Evolutionary conservation across 37 sponge, comb jelly and placozoan genomes (phyloP).

Genomic region (Agelas oroides): DNA sequence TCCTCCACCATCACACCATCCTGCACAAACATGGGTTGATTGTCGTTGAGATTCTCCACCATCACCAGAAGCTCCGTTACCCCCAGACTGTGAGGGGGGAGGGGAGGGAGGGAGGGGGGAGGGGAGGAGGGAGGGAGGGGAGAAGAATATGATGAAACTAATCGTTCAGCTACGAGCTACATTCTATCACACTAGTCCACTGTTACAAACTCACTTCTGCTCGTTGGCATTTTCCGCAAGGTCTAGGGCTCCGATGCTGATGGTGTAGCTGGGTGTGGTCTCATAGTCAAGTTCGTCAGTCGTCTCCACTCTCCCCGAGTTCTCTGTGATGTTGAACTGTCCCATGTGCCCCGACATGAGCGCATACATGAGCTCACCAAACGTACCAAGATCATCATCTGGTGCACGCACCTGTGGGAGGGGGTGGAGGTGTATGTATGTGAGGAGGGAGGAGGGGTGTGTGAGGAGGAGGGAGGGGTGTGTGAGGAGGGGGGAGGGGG

Average conservation of each 20-base stretch:
- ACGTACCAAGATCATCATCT: slow-evolving; percentile 41
- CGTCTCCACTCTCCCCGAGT: slow-evolving; percentile 32
- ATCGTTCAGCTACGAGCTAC: too few relatives aligned
- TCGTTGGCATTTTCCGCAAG: not conserved
- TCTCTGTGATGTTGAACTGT: slow-evolving; percentile 7
- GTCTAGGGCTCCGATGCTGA: slow-evolving; percentile 30
- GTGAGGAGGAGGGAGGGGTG: too few relatives aligned
- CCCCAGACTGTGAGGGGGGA: not conserved
- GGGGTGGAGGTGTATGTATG: too few relatives aligned
- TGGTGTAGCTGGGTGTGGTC: not conserved
- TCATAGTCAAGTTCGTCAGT: slow-evolving; percentile 32
- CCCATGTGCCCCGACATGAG: not conserved
- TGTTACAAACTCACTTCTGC: too few relatives aligned
- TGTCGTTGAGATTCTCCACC: slow-evolving; percentile 51
- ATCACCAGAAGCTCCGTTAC: slow-evolving; percentile 13
- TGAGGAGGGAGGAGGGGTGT: too few relatives aligned
- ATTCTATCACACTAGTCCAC: too few relatives aligned
- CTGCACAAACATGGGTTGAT: slow-evolving; percentile 32
- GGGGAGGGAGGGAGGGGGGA: not conserved
- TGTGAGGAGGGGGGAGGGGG: too few relatives aligned
- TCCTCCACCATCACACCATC: not conserved
- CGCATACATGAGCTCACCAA: slow-evolving; percentile 33
- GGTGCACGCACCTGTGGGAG: slow-evolving; percentile 27
- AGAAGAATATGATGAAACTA: not conserved
- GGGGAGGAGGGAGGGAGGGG: not conserved